Conservation (phyloP, 1,140 invertebrate genomes). For the Pinna nobilis region DNA sequence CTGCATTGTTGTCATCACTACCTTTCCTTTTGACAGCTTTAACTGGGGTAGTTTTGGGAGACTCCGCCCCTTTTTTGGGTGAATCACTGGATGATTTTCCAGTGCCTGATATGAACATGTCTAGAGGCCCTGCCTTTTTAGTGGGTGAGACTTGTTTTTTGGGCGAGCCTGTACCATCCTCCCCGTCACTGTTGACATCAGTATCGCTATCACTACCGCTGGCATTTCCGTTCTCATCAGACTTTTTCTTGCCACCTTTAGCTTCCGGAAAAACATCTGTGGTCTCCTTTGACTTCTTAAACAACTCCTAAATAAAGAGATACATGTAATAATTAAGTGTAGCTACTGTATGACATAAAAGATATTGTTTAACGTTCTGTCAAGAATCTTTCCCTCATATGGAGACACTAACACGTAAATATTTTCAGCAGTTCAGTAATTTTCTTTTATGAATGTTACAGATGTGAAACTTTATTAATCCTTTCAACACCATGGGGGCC, state of each 20-base stretch:
- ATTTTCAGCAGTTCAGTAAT: too few species aligned
- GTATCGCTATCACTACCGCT: constrained; percentile 37
- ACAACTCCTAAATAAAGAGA: constrained; percentile 58
- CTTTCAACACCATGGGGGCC: too few species aligned
- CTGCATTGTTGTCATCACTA: neutral
- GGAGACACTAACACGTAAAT: too few species aligned
- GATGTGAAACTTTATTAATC: too few species aligned
- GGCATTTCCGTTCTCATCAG: constrained; percentile 32
- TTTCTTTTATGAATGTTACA: too few species aligned
- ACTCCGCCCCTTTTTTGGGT: neutral
- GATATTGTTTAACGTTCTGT: neutral
- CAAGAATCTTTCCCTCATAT: too few species aligned
- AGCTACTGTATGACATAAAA: neutral
- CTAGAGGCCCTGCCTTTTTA: constrained; percentile 29
- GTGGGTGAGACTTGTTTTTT: constrained; percentile 10
- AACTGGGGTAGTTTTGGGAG: constrained; percentile 6
- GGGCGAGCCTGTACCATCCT: constrained; percentile 22
- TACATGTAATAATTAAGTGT: neutral
- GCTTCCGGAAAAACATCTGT: constrained; percentile 60
- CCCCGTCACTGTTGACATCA: constrained; percentile 35
- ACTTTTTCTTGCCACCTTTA: constrained; percentile 43
- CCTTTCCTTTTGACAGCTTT: constrained; percentile 2
- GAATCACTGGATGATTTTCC: too few species aligned
- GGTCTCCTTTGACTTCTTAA: constrained; percentile 69
- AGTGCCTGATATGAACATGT: too few species aligned